Evolutionary conservation across 2,797 vertebrate species (phyloP).

Genomic region (Diceros bicornis): DNA sequence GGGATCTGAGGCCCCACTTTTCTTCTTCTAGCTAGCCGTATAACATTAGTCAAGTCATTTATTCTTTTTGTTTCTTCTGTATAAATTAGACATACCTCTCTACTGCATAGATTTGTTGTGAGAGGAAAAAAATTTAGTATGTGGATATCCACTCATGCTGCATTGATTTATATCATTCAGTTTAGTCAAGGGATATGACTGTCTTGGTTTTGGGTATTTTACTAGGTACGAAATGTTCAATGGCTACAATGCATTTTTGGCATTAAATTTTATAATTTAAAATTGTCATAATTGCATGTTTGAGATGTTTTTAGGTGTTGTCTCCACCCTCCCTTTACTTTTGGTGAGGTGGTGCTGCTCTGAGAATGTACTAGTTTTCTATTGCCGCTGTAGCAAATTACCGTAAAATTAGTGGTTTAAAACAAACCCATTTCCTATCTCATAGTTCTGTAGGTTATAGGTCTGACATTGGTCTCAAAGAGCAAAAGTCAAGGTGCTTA

Average conservation of each 20-base stretch:
- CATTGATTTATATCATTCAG: background rate
- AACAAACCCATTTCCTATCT: background rate
- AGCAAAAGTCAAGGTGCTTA: background rate
- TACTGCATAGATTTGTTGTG: background rate
- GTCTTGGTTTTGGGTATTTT: slow-evolving; percentile 19
- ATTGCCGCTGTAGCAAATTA: background rate
- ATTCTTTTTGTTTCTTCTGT: background rate
- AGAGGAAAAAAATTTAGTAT: background rate
- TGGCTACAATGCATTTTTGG: background rate
- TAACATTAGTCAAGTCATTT: background rate
- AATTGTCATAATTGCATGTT: background rate
- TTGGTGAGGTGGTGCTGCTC: background rate
- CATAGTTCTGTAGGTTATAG: background rate
- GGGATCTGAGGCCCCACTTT: background rate
- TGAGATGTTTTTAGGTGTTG: slow-evolving; percentile 29
- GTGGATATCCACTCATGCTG: background rate
- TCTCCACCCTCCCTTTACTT: background rate
- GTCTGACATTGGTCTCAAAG: background rate
- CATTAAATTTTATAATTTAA: background rate
- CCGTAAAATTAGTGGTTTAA: slow-evolving; percentile 5
- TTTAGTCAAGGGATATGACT: slow-evolving; percentile 19
- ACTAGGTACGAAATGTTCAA: background rate
- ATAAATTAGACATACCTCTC: background rate
- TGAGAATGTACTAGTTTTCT: background rate
- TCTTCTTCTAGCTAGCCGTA: background rate